Conservation (phyloP, 2,797 vertebrate genomes). For the Lithobates sylvaticus region DNA sequence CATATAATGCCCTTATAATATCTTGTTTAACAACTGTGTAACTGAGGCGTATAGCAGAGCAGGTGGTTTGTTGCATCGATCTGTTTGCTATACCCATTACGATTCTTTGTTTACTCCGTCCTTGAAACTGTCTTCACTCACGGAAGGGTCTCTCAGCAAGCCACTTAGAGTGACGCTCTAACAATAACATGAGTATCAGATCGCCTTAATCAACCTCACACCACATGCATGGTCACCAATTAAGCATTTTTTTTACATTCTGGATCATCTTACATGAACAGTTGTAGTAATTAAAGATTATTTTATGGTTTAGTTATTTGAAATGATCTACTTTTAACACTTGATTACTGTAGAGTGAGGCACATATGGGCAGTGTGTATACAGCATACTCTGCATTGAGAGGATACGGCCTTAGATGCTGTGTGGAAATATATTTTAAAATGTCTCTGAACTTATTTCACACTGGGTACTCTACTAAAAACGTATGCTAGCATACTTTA, state of each 20-base stretch:
- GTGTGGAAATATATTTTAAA: too few species aligned
- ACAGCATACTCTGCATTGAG: too few species aligned
- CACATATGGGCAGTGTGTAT: too few species aligned
- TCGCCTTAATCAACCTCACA: constrained; percentile 69
- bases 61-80: constrained; percentile 38
- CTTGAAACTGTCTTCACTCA: constrained; percentile 60
- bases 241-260: constrained; percentile 65
- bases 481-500: too few species aligned
- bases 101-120: constrained; percentile 40
- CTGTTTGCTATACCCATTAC: constrained; percentile 27
- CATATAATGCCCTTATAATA: neutral
- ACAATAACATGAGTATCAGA: constrained; percentile 70
- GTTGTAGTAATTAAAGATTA: neutral
- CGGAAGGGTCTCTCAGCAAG: constrained; percentile 58
- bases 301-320: neutral
- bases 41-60: neutral
- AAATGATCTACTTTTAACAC: neutral
- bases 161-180: constrained; percentile 65
- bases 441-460: too few species aligned
- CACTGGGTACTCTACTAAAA: too few species aligned
- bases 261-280: constrained; percentile 29
- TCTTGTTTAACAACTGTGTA: constrained; percentile 2
- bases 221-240: constrained; percentile 70
- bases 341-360: too few species aligned
- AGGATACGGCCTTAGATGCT: too few species aligned